phyloP scores from a whole-genome alignment of 2,113 vertebrate species.

The Psephotus haematonotus region DNA sequence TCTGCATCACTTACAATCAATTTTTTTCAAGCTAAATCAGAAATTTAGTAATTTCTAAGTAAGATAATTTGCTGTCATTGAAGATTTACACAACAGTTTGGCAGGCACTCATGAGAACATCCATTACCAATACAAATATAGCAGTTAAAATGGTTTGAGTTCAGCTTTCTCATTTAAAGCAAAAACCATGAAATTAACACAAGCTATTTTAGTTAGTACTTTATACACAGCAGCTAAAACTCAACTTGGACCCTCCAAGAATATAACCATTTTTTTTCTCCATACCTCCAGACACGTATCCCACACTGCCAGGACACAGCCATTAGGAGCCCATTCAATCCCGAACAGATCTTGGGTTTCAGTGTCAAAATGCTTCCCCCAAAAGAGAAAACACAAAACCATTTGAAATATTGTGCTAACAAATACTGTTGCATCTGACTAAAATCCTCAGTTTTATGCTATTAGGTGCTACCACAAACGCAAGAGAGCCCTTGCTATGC shows the following conservation, averaged over 20 bases:
- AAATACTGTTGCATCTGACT: not conserved
- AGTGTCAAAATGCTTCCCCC: constrained; percentile 89
- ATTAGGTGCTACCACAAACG: not conserved
- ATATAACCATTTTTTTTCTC: not conserved
- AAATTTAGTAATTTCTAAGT: too few relatives aligned
- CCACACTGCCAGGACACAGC: constrained; percentile 93
- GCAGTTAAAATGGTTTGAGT: not conserved
- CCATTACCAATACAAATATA: not conserved
- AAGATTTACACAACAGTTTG: not conserved
- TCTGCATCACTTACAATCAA: not conserved
- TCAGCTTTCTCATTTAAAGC: not conserved
- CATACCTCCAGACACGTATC: constrained; percentile 92
- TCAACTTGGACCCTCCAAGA: not conserved
- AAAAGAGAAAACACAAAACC: not conserved
- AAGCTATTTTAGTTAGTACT: not conserved
- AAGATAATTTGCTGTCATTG: not conserved
- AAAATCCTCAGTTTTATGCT: not conserved
- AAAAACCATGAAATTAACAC: not conserved
- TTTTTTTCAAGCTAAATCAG: not conserved
- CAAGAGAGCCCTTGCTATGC: not conserved
- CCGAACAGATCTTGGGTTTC: constrained; percentile 93
- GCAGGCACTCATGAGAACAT: not conserved
- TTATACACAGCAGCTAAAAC: not conserved
- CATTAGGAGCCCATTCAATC: constrained; percentile 94
- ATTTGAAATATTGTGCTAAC: not conserved